Base-by-base conservation (phyloP, 2,797 vertebrate species). In the Spinus pinus region DNA sequence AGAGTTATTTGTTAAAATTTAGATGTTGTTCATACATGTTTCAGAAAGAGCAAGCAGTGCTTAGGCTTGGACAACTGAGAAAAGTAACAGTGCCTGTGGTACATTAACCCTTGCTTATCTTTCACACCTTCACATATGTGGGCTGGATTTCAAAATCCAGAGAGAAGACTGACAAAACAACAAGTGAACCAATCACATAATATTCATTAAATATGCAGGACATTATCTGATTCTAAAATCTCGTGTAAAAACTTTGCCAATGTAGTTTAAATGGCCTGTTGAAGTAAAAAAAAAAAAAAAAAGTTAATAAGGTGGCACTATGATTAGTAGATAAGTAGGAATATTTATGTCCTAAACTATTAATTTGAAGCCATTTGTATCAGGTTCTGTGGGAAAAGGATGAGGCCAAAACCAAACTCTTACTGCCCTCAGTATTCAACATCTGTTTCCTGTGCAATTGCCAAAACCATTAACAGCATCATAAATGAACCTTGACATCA, bases 361-460 rank as follows among this genome's bases (percentile, higher is more conserved):
- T 86, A 77, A 67, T 57, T 39, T 67, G 44, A 89, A 79, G 67
- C 8, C 58, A 89, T 90, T 95, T 66, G 41, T 92, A 74, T 50
- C 46, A 73, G 42, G 35, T 81, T 82, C 86, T n/a, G 60, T 88
- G 88, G 61, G 79, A 88, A 94, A 92, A 94, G 28, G 54, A 88
- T 86, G 60, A 94, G 64, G 62, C 72, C 47, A 90, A 79, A 88
- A 70, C 28, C 44, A 79, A 17, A 53, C 74, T 44, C 41, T 86
- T 56, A 81, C 37, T 90, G 41, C 73, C 53, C 65, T 77, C 46
- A 83, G 54, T 56, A 83, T 86, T 89, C 0, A 0, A 95, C 89
- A 94, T 78, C 88, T 95, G 77, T 96, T 95, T 97, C 95, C 95
- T 88, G 12, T 56, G 67, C 79, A 69, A 85, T 92, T 94, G 87